These are phyloP conservation scores for Gobio occitaniae DNA, from an alignment of 2,797 vertebrate species.

Conservation along the genomic window DNA sequence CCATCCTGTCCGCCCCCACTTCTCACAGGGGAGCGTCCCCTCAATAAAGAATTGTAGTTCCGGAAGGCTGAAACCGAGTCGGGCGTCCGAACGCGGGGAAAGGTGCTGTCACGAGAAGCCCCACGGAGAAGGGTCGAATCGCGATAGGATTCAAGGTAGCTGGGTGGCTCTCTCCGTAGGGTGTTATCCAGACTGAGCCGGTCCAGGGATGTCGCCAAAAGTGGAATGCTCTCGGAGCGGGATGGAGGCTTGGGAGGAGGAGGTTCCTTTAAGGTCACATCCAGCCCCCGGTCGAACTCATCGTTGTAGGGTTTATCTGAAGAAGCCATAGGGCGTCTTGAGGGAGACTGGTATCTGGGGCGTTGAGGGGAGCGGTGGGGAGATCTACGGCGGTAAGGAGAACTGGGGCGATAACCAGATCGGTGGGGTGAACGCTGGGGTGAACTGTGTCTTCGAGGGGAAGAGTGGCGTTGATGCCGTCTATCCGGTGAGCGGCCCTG, in stretches of 20 bases:
- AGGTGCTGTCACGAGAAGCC: constrained; percentile 61
- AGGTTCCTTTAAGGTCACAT: constrained; percentile 65
- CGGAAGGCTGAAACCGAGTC: constrained; percentile 74
- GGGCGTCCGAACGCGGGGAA: constrained; percentile 73
- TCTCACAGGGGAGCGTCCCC: constrained; percentile 74
- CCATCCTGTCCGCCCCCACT: constrained; percentile 46
- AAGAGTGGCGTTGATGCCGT: constrained; percentile 72
- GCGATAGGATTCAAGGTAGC: constrained; percentile 63
- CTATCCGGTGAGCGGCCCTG: constrained; percentile 83
- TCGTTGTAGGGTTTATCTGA: constrained; percentile 69
- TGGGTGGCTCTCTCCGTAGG: constrained; percentile 66
- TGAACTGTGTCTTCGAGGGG: constrained; percentile 78
- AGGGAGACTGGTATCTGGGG: constrained; percentile 76
- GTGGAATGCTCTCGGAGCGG: constrained; percentile 68
- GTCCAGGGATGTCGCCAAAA: constrained; percentile 64
- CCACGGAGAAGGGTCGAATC: constrained; percentile 67
- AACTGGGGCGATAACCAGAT: constrained; percentile 77
- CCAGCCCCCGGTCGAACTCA: constrained; percentile 61
- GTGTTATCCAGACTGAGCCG: constrained; percentile 71
- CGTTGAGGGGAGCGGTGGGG: constrained; percentile 74
- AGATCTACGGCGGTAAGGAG: constrained; percentile 75
- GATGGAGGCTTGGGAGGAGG: constrained; percentile 64
- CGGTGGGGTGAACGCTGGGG: constrained; percentile 73
- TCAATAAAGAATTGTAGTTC: constrained; percentile 77
- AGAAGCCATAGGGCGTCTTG: constrained; percentile 64